Percentiles rank a stretch among this genome's conserved stretches.
phyloP scores from a whole-genome alignment of 2,888 invertebrate genomes.

The Agapostemon virescens region DNA sequence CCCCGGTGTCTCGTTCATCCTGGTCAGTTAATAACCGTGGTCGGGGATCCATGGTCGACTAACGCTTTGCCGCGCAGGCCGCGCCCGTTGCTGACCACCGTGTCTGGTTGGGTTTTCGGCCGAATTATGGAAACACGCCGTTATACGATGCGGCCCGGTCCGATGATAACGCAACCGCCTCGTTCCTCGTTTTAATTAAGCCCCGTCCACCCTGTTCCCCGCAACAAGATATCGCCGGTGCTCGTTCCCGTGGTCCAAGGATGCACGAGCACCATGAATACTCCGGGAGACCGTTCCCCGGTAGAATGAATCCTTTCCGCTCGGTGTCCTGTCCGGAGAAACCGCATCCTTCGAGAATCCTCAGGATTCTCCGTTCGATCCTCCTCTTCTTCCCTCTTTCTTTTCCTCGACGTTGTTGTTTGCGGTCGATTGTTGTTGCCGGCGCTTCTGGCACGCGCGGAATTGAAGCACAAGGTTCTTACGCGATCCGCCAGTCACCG shows the following conservation, averaged over 20 bases:
- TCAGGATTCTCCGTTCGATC: not conserved
- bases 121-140: slow-evolving; percentile 77
- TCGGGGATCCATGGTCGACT: slow-evolving; percentile 58
- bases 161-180: slow-evolving; percentile 65
- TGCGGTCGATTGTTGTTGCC: not conserved
- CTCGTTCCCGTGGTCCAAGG: slow-evolving; percentile 35
- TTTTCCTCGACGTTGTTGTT: not conserved
- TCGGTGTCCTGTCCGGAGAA: slow-evolving; percentile 7
- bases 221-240: slow-evolving; percentile 46
- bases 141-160: slow-evolving; percentile 70
- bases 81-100: slow-evolving; percentile 58
- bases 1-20: slow-evolving; percentile 79
- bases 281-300: slow-evolving; percentile 23
- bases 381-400: not conserved
- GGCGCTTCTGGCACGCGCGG: slow-evolving; percentile 30
- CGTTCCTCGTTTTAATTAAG: slow-evolving; percentile 80
- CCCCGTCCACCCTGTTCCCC: slow-evolving; percentile 37
- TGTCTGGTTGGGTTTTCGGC: slow-evolving; percentile 68
- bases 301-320: slow-evolving; percentile 41
- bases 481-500: slow-evolving; percentile 33
- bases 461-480: slow-evolving; percentile 47
- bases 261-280: slow-evolving; percentile 39
- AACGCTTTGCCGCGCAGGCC: slow-evolving; percentile 47
- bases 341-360: slow-evolving; percentile 26
- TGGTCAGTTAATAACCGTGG: slow-evolving; percentile 78